These are phyloP conservation scores for Cichlasoma orientale DNA, from an alignment of 2,797 vertebrate species.

Conservation along the genomic window DNA sequence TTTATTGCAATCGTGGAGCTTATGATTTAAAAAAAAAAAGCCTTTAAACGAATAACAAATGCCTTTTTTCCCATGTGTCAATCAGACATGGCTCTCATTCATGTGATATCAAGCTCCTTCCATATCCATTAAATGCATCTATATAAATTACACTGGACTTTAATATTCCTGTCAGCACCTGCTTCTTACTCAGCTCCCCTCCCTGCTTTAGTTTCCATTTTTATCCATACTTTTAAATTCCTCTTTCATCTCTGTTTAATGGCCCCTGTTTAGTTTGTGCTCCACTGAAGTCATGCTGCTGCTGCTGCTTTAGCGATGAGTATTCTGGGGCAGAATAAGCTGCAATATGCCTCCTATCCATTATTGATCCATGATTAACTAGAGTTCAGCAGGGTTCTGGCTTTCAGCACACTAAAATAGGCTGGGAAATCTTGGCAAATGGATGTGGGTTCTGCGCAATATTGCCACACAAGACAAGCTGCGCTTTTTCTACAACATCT, in stretches of 20 bases:
- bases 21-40: neutral
- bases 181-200: slow-evolving; percentile 26
- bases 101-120: slow-evolving; percentile 7
- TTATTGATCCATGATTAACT: slow-evolving; percentile 75
- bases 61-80: neutral
- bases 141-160: slow-evolving; percentile 34
- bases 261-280: slow-evolving; percentile 63
- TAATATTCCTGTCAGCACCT: slow-evolving; percentile 13
- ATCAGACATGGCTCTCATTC: neutral
- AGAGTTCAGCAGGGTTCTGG: slow-evolving; percentile 38
- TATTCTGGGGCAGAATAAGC: slow-evolving; percentile 56
- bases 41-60: neutral
- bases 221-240: slow-evolving; percentile 58
- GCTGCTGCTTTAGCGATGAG: slow-evolving; percentile 43
- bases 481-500: neutral
- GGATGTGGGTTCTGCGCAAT: neutral
- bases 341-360: slow-evolving; percentile 60
- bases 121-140: slow-evolving; percentile 20
- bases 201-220: slow-evolving; percentile 55
- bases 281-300: slow-evolving; percentile 53
- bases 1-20: neutral
- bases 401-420: slow-evolving; percentile 14
- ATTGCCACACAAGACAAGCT: neutral
- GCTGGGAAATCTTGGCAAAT: slow-evolving; percentile 26
- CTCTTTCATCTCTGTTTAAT: slow-evolving; percentile 63